phyloP scores from a whole-genome alignment of 2,113 vertebrate genomes.

The Pipra filicauda region DNA sequence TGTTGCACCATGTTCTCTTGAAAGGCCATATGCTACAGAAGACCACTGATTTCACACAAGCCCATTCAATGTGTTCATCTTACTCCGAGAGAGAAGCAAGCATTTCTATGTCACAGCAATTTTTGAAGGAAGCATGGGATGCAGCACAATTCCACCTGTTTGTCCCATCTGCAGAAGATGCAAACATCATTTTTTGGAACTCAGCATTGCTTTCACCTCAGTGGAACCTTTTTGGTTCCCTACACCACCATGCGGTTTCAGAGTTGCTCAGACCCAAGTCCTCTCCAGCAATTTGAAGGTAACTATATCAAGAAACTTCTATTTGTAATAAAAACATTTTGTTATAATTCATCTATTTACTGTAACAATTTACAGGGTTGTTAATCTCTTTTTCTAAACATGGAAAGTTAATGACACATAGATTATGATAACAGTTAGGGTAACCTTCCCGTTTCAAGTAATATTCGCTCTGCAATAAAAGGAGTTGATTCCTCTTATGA shows the following conservation, averaged over 20 bases:
- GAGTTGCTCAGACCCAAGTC: not conserved
- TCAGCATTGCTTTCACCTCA: not conserved
- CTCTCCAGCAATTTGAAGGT: not conserved
- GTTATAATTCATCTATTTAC: slow-evolving; percentile 68
- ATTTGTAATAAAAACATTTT: slow-evolving; percentile 46
- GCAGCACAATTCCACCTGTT: not conserved
- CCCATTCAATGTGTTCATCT: not conserved
- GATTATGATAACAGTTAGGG: slow-evolving; percentile 73
- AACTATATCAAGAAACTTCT: not conserved
- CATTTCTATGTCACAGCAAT: not conserved
- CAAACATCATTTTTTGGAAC: not conserved
- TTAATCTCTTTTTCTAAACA: slow-evolving; percentile 78
- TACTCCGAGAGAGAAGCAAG: not conserved
- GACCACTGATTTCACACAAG: not conserved
- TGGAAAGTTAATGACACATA: slow-evolving; percentile 78
- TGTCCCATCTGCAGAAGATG: not conserved
- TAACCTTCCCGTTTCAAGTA: slow-evolving; percentile 76
- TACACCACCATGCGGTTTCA: not conserved
- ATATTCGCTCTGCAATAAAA: slow-evolving; percentile 77
- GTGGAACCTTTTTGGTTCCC: not conserved
- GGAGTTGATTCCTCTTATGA: slow-evolving; percentile 75
- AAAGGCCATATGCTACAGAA: not conserved
- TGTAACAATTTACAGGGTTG: slow-evolving; percentile 65
- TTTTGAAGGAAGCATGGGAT: not conserved
- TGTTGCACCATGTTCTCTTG: not conserved